These are phyloP conservation scores for Rhegmatorhina hoffmannsi DNA, from an alignment of 2,113 vertebrate species.

Conservation along the genomic window DNA sequence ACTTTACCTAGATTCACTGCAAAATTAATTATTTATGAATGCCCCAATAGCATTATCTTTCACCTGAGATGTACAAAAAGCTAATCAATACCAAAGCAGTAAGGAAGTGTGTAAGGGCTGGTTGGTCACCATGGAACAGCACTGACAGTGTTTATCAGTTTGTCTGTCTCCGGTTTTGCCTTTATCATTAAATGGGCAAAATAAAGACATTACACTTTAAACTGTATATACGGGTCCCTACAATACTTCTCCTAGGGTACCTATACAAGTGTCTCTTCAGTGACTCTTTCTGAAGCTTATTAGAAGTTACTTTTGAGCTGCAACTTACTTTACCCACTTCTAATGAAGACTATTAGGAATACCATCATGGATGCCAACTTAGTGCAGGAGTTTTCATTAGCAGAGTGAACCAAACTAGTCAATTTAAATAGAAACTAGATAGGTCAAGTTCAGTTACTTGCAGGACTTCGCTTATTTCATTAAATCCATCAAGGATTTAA, in stretches of 20 bases:
- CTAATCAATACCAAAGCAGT: not conserved
- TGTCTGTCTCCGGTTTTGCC: not conserved
- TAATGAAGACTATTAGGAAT: not conserved
- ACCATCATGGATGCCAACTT: not conserved
- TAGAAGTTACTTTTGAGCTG: not conserved
- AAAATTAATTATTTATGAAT: accelerated
- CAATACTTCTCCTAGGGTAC: not conserved
- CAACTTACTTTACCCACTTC: not conserved
- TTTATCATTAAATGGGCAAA: not conserved
- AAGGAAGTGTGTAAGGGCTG: not conserved
- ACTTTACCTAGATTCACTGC: not conserved
- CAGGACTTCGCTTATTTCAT: not conserved
- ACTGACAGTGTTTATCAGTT: not conserved
- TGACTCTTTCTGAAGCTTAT: not conserved
- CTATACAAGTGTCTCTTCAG: not conserved
- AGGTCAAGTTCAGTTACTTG: not conserved
- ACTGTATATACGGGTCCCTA: not conserved
- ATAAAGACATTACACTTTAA: not conserved
- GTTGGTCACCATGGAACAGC: not conserved
- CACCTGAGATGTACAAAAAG: not conserved
- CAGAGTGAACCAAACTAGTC: not conserved
- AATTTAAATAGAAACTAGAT: not conserved
- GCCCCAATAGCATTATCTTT: not conserved
- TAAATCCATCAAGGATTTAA: not conserved
- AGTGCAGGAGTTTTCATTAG: not conserved